phyloP scores from a whole-genome alignment of 2,888 invertebrate genomes.

The Tinea trinotella region DNA sequence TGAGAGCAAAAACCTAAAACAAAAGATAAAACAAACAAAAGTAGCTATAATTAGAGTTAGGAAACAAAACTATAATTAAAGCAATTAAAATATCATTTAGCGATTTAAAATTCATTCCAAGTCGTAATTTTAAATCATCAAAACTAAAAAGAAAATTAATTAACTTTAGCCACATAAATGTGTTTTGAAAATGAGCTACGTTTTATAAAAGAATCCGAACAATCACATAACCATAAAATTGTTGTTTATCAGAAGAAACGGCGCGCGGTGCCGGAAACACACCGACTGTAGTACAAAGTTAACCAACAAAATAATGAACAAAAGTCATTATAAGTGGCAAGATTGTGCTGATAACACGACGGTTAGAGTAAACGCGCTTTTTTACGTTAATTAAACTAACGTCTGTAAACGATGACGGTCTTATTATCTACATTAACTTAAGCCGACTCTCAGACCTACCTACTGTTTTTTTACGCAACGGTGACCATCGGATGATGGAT shows the following conservation, averaged over 20 bases:
- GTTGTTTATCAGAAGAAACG: slow-evolving; percentile 46
- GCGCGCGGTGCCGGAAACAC: slow-evolving; percentile 55
- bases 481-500: slow-evolving; percentile 28
- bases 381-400: slow-evolving; percentile 71
- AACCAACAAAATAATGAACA: slow-evolving; percentile 66
- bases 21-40: no score
- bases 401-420: slow-evolving; percentile 65
- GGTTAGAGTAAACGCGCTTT: slow-evolving; percentile 66
- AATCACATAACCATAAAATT: slow-evolving; percentile 54
- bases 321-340: slow-evolving; percentile 64
- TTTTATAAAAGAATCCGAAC: slow-evolving; percentile 26
- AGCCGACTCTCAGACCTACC: slow-evolving; percentile 5
- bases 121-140: neutral
- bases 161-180: slow-evolving; percentile 1
- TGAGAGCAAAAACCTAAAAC: no score
- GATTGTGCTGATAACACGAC: slow-evolving; percentile 56
- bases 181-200: neutral
- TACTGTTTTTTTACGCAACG: slow-evolving; percentile 43
- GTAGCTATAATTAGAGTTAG: neutral
- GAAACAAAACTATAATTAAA: neutral
- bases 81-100: slow-evolving; percentile 3
- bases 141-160: neutral
- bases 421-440: slow-evolving; percentile 52
- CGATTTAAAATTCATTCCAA: slow-evolving; percentile 1
- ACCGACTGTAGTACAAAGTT: slow-evolving; percentile 38